Evolutionary conservation across 2,888 invertebrate genomes (phyloP), one percentile per base, ranked within the genome.

Genomic region (Kuschelorhynchus macadamiae): DNA sequence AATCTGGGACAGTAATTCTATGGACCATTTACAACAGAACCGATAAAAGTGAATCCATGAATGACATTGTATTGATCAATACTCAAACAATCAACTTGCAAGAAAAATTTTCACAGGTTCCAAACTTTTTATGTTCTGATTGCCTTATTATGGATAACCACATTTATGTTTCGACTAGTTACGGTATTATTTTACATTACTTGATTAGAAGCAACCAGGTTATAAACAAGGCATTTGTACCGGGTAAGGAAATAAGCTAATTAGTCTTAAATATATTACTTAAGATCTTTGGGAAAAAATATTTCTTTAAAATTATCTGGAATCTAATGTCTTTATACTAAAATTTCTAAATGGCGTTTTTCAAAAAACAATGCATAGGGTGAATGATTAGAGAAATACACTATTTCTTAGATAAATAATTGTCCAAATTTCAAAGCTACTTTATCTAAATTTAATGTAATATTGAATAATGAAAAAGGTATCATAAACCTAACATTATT

Each of bases 21-120:
- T 88, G 87, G 87, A 85, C 84, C 68, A 80, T 86, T 21, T 80
- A 87, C n/a, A n/a, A n/a, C n/a, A n/a, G n/a, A n/a, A 52, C 71
- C 79, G 71, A 81, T 33, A 60, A 30, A 18, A 55, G 50, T 21
- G 36, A 61, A 42, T 53, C 42, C 0, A 42, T 12, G 82, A 56
- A 84, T 8, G 78, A 82, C 64, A 75, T 86, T 11, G 79, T 82
- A 47, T 75, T 87, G 8, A 79, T 84, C 5, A 84, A 83, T 74
- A 86, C 84, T 72, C 80, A 81, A 59, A 80, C 79, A 67, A 77
- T 85, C 39, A 75, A 77, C 44, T 76, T 85, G 41, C 77, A 73
- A 61, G 63, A 76, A 18, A 20, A 75, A 21, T 75, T 81, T 74
- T 76, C 80, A 3, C 76, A 81, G 36, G 72, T 82, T 21, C 66